Base-by-base conservation (phyloP, 1,140 invertebrate genomes). In the Pachypeltis micranthus region DNA sequence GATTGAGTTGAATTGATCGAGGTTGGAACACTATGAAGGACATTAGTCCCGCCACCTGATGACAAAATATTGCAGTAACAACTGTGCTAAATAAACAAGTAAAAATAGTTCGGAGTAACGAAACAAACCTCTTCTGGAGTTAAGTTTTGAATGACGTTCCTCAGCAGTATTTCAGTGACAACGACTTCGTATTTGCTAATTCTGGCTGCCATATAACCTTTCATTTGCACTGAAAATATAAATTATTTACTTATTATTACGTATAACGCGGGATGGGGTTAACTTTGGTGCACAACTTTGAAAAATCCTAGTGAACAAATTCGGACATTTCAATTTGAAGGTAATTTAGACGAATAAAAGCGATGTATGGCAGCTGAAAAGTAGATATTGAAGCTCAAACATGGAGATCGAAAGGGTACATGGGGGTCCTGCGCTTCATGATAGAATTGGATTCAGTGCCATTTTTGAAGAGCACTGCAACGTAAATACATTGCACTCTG, bases 181-280 rank as follows among this genome's bases (percentile, higher is more conserved):
- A 99, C 80, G 1, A 99, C 76, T 73, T 98, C 96, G 69, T 88
- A 87, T 63, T 87, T 93, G 19, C 92, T 91, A 85, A 99, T 97
- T 74, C 95, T 88, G 71, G 95, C 91, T 2, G 95, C 96, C 7
- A 99, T 93, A 63, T 89, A 80, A 12, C 95, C 95, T 79, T 97
- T 96, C 34, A 95, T 72, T 60, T 85, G 83, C 1, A 91, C 85
- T 81, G 21, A 7, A 54, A 54, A 21, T 7, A 54, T 7, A 54
- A 54, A 21, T n/a, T 10, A 39, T 39, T 39, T 39, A 10, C n/a
- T 39, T 39, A 10, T 39, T 39, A 39, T 10, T 39, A 39, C n/a
- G n/a, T 39, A 39, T 39, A 39, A 39, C n/a, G n/a, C n/a, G n/a
- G n/a, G n/a, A n/a, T n/a, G n/a, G n/a, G n/a, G n/a, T n/a, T n/a